Base-by-base conservation (phyloP, 2,113 vertebrate genomes). In the Podilymbus podiceps region DNA sequence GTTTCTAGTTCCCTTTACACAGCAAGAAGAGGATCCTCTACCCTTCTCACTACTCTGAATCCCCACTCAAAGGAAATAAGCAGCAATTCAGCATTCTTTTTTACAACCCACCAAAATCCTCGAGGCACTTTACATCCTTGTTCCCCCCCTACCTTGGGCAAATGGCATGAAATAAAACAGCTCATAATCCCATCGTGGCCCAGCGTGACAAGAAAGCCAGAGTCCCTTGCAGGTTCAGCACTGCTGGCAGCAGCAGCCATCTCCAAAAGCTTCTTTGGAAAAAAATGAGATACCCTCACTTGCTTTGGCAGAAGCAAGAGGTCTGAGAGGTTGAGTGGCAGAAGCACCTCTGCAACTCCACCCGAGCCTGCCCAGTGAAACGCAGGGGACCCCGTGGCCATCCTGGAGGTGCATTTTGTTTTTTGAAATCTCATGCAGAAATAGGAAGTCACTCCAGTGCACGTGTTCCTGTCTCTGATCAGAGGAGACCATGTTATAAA, bases 241-340 rank as follows among this genome's bases (percentile, higher is more conserved):
- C 28, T 89, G 81, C 73, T 95, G 85, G 88, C 68, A 68, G 86
- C 83, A 84, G 55, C 75, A 93, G 75, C 46, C 67, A 50, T 18
- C 71, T 66, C 75, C 49, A 68, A 88, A 82, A 88, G 82, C 74
- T 66, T 73, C 93, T 91, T 58, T 91, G 69, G 89, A 93, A 93
- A 69, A 52, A 73, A 64, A 89, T 28, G 7, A 73, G 33, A 68
- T 82, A 89, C 24, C 49, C 53, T 66, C 53, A 4, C 28, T 89
- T 9, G 15, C 53, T 96, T 38, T 85, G 81, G 71, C 81, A 88
- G 86, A 38, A 95, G 62, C 44, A 55, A 82, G 77, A 62, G 5
- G 15, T 35, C 79, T 62, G 20, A 58, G 89, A 60, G 3, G 7
- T 5, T 0, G 2, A 82, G 31, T 5, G 1, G 46, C 59, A 84